Evolutionary conservation across 2,797 vertebrate species (phyloP).

Genomic region (Enteromius unitaeniatus): DNA sequence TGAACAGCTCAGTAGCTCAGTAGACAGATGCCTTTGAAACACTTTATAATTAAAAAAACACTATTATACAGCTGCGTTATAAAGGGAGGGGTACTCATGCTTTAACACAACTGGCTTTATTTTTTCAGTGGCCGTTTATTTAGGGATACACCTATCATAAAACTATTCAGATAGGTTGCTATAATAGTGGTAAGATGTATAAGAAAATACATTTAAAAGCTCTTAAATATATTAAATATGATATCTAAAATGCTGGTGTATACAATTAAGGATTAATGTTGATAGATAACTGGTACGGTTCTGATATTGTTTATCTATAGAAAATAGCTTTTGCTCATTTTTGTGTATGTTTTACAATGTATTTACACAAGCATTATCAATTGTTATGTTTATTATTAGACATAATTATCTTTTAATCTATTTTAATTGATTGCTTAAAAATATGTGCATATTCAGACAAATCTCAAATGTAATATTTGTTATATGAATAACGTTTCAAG

Average conservation of each 20-base stretch:
- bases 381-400: background rate
- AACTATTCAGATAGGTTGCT: no score
- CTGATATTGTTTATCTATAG: background rate
- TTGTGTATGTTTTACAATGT: background rate
- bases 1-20: background rate
- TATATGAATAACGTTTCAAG: background rate
- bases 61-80: background rate
- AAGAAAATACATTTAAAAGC: no score
- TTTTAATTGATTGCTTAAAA: background rate
- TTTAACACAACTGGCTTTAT: background rate
- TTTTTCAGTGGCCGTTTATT: constrained; percentile 8
- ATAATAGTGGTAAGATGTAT: no score
- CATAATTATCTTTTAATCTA: background rate
- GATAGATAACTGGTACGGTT: background rate
- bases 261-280: background rate
- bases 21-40: background rate
- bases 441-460: background rate
- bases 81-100: no score
- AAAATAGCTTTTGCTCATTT: background rate
- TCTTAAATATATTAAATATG: no score
- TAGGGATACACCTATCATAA: no score
- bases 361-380: background rate
- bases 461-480: background rate
- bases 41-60: background rate
- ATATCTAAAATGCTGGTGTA: no score